Evolutionary conservation across 2,888 invertebrate species (phyloP), one percentile per base, ranked within the genome.

Genomic region (Listrodromus nycthemerus): DNA sequence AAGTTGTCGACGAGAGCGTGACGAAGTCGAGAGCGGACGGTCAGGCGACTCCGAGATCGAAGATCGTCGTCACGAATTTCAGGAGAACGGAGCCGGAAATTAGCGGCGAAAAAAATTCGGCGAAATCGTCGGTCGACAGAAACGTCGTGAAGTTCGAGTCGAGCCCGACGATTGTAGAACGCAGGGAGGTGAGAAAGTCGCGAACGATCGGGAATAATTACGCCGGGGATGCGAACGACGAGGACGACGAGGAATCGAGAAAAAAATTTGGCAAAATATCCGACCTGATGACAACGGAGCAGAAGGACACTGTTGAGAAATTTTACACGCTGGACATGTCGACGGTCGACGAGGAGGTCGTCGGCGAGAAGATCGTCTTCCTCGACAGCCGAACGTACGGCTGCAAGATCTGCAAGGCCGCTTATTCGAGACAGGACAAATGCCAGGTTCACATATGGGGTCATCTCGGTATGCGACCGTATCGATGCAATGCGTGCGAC

Each of bases 401-500:
- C 24, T 92, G 92, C 67, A 88, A 88, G 45, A 86, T 92, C 27
- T 92, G 92, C 65, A 83, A 84, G 3, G 73, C 73, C 0, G 71
- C 85, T 37, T 92, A 91, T 74, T 82, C 84, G 0, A 84, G 92
- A 33, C 85, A 89, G 76, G 92, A 92, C 52, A 92, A 92, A 70
- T 92, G 92, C 37, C 83, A 91, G 88, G 91, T 92, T 2, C 92
- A 92, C 61, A 86, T 92, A 16, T 91, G 91, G 92, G 87, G 90
- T 10, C 92, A 92, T 70, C 82, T 92, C 4, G 88, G 90, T 1
- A 92, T 92, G 89, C 91, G 89, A 78, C 92, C 92, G 0, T 92
- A 89, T 78, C 86, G 89, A 19, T 92, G 92, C 75, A 90, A 81
- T 65, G 87, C 83, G 0, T 92, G 92, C 63, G 86, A 89, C 8